phyloP scores from a whole-genome alignment of 2,888 invertebrate genomes.

The Conchocele bisecta region DNA sequence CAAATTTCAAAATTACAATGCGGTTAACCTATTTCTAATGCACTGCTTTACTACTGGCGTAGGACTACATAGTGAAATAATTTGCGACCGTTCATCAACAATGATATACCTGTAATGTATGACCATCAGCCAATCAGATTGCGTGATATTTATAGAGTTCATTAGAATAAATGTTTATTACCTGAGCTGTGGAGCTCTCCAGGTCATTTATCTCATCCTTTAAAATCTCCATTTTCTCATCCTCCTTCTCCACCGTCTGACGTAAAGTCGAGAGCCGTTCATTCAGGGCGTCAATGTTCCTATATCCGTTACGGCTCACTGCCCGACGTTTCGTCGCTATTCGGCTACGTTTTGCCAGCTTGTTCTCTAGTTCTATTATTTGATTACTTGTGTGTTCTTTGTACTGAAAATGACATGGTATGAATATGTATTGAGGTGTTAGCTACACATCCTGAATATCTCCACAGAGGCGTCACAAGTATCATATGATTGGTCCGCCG shows the following conservation, averaged over 20 bases:
- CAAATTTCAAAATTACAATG: too few relatives aligned
- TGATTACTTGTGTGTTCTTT: slow-evolving; percentile 26
- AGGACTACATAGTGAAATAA: too few relatives aligned
- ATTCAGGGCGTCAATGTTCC: slow-evolving; percentile 47
- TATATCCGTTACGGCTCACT: slow-evolving; percentile 20
- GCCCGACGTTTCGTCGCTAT: slow-evolving; percentile 42
- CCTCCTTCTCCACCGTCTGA: slow-evolving; percentile 16
- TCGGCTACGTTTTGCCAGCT: slow-evolving; percentile 38
- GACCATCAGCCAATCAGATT: too few relatives aligned
- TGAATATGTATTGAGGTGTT: too few relatives aligned
- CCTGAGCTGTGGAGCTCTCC: slow-evolving; percentile 14
- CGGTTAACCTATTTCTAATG: too few relatives aligned
- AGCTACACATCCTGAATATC: too few relatives aligned
- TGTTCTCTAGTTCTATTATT: slow-evolving; percentile 46
- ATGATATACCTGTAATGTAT: too few relatives aligned
- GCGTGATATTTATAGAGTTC: too few relatives aligned
- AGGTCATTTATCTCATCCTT: slow-evolving; percentile 7
- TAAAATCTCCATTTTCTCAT: slow-evolving; percentile 4
- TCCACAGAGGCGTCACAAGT: too few relatives aligned
- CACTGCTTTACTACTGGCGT: too few relatives aligned
- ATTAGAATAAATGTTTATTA: not conserved
- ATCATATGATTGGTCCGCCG: too few relatives aligned
- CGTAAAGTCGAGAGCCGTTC: slow-evolving; percentile 34
- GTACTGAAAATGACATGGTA: slow-evolving; percentile 27
- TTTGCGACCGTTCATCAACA: too few relatives aligned